Conservation (phyloP, 1,140 invertebrate genomes). For the Reticulitermes speratus region DNA sequence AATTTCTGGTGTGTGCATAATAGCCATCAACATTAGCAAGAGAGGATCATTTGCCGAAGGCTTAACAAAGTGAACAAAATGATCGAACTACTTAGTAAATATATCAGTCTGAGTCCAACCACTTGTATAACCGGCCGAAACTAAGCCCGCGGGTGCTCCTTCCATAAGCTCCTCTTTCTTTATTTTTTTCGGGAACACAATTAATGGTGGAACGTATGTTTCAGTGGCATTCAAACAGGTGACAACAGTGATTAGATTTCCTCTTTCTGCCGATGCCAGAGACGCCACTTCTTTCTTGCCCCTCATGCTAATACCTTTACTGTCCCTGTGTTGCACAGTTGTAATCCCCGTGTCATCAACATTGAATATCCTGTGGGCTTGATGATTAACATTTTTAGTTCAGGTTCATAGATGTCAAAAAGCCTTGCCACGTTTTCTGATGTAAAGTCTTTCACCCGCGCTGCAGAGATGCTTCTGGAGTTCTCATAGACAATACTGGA, state of each 20-base stretch:
- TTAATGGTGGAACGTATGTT: slow-evolving; percentile 40
- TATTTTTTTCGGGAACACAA: slow-evolving; percentile 43
- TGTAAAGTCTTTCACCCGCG: not conserved
- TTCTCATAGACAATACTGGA: too few species aligned
- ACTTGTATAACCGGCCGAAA: slow-evolving; percentile 39
- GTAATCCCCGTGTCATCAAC: slow-evolving; percentile 35
- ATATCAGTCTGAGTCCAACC: slow-evolving; percentile 43
- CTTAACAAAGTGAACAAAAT: slow-evolving; percentile 40
- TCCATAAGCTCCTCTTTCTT: slow-evolving; percentile 35
- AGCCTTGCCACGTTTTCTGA: not conserved
- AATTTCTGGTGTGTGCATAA: slow-evolving; percentile 44
- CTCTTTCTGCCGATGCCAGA: slow-evolving; percentile 42
- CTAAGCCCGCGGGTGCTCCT: slow-evolving; percentile 38
- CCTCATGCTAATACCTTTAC: slow-evolving; percentile 40
- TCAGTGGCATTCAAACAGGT: slow-evolving; percentile 43
- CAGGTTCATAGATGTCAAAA: slow-evolving; percentile 19
- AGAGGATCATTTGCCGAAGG: slow-evolving; percentile 39
- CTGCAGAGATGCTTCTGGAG: too few species aligned
- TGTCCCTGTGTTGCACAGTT: slow-evolving; percentile 40
- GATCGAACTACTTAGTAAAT: slow-evolving; percentile 45
- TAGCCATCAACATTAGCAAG: slow-evolving; percentile 46
- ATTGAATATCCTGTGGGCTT: slow-evolving; percentile 39
- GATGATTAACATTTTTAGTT: slow-evolving; percentile 36
- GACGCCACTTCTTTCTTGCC: slow-evolving; percentile 36
- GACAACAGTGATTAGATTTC: slow-evolving; percentile 41